Base-by-base conservation (phyloP, 2,888 invertebrate species). In the Epistrophe eligans region DNA sequence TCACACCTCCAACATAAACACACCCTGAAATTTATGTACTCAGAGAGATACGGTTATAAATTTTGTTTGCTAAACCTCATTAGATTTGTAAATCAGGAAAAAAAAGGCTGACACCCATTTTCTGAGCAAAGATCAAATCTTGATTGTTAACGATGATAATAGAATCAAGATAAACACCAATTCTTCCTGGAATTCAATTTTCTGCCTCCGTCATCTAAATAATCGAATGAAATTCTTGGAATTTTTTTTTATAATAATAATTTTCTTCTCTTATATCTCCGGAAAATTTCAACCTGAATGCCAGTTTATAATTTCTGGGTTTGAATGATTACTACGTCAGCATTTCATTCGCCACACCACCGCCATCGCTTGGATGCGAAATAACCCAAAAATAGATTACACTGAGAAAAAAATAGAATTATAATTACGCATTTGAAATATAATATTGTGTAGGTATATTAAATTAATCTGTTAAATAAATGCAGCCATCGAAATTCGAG, bases 261-360 rank as follows among this genome's bases (percentile, higher is more conserved):
- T n/a, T 10, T n/a, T 9, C n/a, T 57, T 57, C 17, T 2, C 57
- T 57, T n/a, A 9, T 0, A 0, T 35, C 35, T 0, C 55, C 35
- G 0, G 8, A 3, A 55, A 24, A 24, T 15, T 28, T 15, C 28
- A 55, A 15, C 45, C 35, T 43, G 50, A 48, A 10, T 48, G 10
- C 48, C 45, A 45, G n/a, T n/a, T 45, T 40, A 58, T 67, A 74
- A 74, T 74, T 52, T 60, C 0, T 43, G 15, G 11, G 43, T 43
- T 40, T 13, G 40, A 43, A 15, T 43, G 6, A 0, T 0, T 45
- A n/a, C 48, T 48, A 11, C 74, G 62, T 38, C 71, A 72, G 50
- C 77, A 62, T 48, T 15, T 15, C 48, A 82, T 64, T 64, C 15
- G 13, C 40, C 19, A 17, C 15, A 7, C 40, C 19, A 17, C 0